A percentile compares a stretch with the other conserved stretches of the same genome.
Conservation (phyloP, 2,113 vertebrate species). For the Bungarus multicinctus region DNA sequence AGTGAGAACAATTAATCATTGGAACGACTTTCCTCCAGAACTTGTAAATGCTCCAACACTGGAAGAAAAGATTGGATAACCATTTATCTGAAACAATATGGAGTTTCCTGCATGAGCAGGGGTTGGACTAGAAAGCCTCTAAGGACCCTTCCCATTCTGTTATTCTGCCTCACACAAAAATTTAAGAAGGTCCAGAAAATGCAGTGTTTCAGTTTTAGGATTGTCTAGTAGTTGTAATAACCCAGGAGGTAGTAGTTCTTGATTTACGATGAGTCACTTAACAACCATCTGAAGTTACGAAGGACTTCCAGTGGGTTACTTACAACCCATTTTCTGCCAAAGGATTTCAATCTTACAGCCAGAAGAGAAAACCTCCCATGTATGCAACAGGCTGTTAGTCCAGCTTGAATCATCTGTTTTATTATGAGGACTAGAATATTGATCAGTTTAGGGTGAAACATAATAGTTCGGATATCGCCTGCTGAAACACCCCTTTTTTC, state of each 20-base stretch:
- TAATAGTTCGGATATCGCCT: neutral
- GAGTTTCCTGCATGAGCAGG: no score
- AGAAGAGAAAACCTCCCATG: neutral
- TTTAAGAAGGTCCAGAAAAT: neutral
- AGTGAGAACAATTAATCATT: no score
- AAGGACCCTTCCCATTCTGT: no score
- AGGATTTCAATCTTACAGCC: neutral
- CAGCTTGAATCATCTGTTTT: neutral
- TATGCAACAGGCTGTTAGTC: neutral
- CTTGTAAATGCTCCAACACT: no score
- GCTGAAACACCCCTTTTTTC: neutral
- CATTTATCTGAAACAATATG: no score
- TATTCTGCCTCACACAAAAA: neutral
- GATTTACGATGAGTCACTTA: no score
- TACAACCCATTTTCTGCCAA: neutral
- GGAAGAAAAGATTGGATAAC: no score
- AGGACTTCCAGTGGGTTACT: no score
- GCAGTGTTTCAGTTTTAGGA: neutral
- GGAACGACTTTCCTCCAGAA: no score
- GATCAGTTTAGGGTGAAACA: neutral
- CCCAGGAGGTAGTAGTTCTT: fast-evolving
- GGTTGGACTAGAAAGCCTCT: no score
- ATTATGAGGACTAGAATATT: neutral
- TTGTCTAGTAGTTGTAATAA: fast-evolving
- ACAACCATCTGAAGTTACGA: no score